Conservation (phyloP, 2,113 vertebrate genomes). For the Columba janthina region DNA sequence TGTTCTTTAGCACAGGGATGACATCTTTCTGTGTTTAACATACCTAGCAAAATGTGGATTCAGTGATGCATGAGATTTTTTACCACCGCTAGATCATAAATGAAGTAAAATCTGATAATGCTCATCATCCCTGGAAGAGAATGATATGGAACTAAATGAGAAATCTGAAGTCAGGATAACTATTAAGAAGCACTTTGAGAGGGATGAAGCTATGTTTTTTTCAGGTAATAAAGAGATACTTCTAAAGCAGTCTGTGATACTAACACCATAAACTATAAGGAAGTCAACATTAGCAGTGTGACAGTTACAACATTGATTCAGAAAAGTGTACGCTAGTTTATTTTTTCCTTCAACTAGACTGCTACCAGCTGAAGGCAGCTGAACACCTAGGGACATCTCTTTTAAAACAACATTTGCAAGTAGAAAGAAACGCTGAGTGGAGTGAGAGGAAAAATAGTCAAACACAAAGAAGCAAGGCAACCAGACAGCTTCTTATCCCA, state of each 20-base stretch:
- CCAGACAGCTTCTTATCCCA: background rate
- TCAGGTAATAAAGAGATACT: background rate
- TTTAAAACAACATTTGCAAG: background rate
- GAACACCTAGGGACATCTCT: background rate
- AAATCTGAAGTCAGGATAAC: background rate
- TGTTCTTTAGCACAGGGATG: background rate
- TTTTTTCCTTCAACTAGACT: constrained; percentile 8
- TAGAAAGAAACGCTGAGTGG: background rate
- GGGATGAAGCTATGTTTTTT: background rate
- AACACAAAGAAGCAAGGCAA: background rate
- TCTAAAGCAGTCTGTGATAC: background rate
- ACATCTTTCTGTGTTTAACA: rapidly evolving
- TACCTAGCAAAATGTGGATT: background rate
- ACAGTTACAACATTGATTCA: background rate
- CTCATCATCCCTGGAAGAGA: background rate
- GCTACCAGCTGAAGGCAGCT: background rate
- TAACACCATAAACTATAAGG: background rate
- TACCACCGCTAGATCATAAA: background rate
- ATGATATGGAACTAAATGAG: background rate
- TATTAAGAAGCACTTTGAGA: background rate
- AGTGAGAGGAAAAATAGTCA: background rate
- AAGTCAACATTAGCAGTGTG: background rate
- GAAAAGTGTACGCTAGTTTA: background rate
- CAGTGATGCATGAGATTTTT: background rate
- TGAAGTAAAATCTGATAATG: background rate